A percentile compares a stretch with the other conserved stretches of the same genome.
phyloP scores from a whole-genome alignment of 2,888 invertebrate genomes.

The Andrena bucephala region DNA sequence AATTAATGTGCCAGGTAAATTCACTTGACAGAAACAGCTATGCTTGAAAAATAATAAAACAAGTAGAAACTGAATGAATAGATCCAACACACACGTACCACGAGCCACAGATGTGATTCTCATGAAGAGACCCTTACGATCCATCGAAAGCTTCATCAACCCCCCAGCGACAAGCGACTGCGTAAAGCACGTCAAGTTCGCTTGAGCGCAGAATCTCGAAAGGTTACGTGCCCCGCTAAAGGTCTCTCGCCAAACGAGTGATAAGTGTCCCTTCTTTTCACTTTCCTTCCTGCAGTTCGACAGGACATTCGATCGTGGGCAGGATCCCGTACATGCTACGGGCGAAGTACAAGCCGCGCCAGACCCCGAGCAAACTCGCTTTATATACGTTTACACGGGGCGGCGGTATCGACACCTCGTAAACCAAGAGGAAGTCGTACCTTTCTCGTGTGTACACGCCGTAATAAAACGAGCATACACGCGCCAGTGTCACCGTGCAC shows the following conservation, averaged over 20 bases:
- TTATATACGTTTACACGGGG: conserved; percentile 68
- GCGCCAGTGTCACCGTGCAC: conserved; percentile 50
- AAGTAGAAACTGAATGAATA: no score
- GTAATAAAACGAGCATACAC: conserved; percentile 71
- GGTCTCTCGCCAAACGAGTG: conserved; percentile 10
- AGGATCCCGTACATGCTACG: conserved; percentile 34
- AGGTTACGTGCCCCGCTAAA: conserved; percentile 22
- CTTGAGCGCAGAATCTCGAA: neutral
- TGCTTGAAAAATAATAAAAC: no score
- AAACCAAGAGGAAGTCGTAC: conserved; percentile 72
- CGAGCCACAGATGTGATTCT: no score
- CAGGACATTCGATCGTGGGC: conserved; percentile 50
- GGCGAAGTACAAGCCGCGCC: conserved; percentile 17
- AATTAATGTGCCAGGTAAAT: no score
- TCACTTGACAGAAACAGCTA: no score
- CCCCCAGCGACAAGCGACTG: no score
- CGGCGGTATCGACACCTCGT: conserved; percentile 73
- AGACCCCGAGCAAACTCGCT: conserved; percentile 64
- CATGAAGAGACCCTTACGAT: no score
- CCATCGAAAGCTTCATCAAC: no score
- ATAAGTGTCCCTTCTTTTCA: conserved; percentile 46
- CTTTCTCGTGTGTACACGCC: conserved; percentile 58
- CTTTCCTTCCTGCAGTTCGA: conserved; percentile 22
- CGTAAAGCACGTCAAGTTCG: neutral
- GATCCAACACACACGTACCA: no score